Evolutionary conservation across 2,888 invertebrate species (phyloP).

Genomic region (Ferdinandea cuprea): DNA sequence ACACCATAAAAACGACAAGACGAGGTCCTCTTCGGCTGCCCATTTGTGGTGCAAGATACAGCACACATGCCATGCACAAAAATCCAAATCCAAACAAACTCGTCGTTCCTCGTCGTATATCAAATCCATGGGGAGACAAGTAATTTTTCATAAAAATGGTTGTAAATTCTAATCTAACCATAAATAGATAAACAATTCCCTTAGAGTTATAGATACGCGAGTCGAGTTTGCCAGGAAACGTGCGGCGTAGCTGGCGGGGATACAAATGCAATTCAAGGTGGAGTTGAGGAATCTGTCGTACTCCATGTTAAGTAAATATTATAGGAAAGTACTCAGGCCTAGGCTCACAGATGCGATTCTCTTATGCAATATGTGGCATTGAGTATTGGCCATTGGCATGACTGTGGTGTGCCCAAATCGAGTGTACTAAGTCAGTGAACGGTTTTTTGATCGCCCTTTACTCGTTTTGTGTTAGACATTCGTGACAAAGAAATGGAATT

Average conservation of each 20-base stretch:
- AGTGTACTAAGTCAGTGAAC: slow-evolving; percentile 56
- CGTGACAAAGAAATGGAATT: slow-evolving; percentile 71
- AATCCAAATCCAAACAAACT: slow-evolving; percentile 11
- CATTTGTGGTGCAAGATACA: slow-evolving; percentile 51
- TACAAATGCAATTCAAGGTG: slow-evolving; percentile 28
- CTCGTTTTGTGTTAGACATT: slow-evolving; percentile 47
- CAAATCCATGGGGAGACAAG: slow-evolving; percentile 67
- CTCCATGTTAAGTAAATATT: no score
- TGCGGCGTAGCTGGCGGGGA: background rate
- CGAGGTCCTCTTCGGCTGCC: slow-evolving; percentile 44
- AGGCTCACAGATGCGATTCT: slow-evolving; percentile 21
- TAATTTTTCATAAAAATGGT: slow-evolving; percentile 71
- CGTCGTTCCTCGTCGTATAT: slow-evolving; percentile 9
- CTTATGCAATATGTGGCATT: slow-evolving; percentile 60
- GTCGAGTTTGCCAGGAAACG: no score
- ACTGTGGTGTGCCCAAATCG: slow-evolving; percentile 45
- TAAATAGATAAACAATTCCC: slow-evolving; percentile 71
- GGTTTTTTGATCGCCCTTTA: slow-evolving; percentile 66
- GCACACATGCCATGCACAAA: background rate
- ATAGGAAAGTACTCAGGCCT: background rate
- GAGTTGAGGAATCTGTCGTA: slow-evolving; percentile 38
- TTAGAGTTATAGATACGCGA: slow-evolving; percentile 51
- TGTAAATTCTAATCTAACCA: slow-evolving; percentile 74
- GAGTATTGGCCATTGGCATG: slow-evolving; percentile 17
- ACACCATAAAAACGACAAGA: slow-evolving; percentile 55